phyloP scores from a whole-genome alignment of 37 sponge, comb jelly and placozoan genomes.

The Crambe crambe region DNA sequence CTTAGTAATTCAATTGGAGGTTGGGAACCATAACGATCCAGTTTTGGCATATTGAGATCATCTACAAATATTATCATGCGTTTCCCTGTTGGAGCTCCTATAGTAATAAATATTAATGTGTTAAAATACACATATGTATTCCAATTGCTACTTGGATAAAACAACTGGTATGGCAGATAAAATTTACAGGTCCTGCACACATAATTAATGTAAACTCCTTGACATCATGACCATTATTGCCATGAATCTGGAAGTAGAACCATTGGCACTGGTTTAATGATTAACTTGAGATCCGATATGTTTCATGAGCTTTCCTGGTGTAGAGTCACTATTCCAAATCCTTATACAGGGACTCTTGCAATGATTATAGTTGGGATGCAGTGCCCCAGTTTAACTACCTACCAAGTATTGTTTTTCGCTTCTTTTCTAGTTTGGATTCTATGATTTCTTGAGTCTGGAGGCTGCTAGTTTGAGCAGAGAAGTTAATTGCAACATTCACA shows the following conservation, averaged over 20 bases:
- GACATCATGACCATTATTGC: too few relatives aligned
- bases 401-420: slow-evolving; percentile 95
- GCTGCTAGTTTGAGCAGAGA: slow-evolving; percentile 98
- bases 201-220: too few relatives aligned
- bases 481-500: slow-evolving; percentile 88
- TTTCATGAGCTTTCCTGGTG: too few relatives aligned
- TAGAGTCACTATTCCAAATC: too few relatives aligned
- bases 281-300: too few relatives aligned
- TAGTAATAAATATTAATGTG: neutral
- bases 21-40: slow-evolving; percentile 98
- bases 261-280: too few relatives aligned
- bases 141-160: neutral
- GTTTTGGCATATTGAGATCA: slow-evolving; percentile 99
- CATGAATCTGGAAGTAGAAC: too few relatives aligned
- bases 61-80: slow-evolving; percentile 94
- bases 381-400: too few relatives aligned
- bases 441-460: slow-evolving; percentile 94
- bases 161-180: too few relatives aligned
- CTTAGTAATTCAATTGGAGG: slow-evolving; percentile 97
- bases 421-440: slow-evolving; percentile 98
- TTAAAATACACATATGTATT: neutral
- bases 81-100: slow-evolving; percentile 97
- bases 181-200: too few relatives aligned
- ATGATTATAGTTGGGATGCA: too few relatives aligned
- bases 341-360: too few relatives aligned